Base-by-base conservation (phyloP, 2,888 invertebrate species). In the Crocallis elinguaria region DNA sequence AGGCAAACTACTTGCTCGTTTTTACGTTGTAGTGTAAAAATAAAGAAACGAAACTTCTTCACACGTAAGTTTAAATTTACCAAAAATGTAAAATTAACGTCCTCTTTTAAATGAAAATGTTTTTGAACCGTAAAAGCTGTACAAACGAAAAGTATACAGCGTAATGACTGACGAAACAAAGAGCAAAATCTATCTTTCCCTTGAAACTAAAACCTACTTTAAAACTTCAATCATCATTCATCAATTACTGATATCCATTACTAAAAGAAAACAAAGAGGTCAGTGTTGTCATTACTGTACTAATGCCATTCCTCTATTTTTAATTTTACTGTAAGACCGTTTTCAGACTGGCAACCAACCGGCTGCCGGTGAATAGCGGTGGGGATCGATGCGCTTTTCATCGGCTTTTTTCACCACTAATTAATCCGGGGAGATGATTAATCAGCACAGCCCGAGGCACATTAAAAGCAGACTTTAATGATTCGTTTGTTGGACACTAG, bases 391-490 rank as follows among this genome's bases (percentile, higher is more conserved):
- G 75, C 62, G 69, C 71, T 75, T 73, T 77, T 79, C 80, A 77
- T 75, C 71, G 62, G 64, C 49, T 72, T 79, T 53, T 80, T 79
- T 76, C 69, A 74, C 73, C 79, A 76, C 77, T 79, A 82, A 80
- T 88, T 86, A 87, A 87, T 86, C 84, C 84, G 75, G 62, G 72
- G 76, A 75, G 81, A 88, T 88, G 84, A 88, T 88, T 86, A 86
- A 88, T 87, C 81, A 82, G 77, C 67, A 66, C 68, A 71, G 78
- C 80, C 79, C 78, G 76, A 77, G 81, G 79, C 75, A 70, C 72
- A 78, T 82, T 86, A 81, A 76, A 80, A 84, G 69, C 73, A 75
- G 80, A 73, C 78, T 82, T 82, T 85, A 87, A 87, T 85, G 85
- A 86, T 85, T 75, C 84, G 78, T 82, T 84, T 84, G 83, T 82